These are phyloP conservation scores for Paracentrotus lividus DNA, from an alignment of 53 echinoderm and acorn worm species.

Conservation along the genomic window DNA sequence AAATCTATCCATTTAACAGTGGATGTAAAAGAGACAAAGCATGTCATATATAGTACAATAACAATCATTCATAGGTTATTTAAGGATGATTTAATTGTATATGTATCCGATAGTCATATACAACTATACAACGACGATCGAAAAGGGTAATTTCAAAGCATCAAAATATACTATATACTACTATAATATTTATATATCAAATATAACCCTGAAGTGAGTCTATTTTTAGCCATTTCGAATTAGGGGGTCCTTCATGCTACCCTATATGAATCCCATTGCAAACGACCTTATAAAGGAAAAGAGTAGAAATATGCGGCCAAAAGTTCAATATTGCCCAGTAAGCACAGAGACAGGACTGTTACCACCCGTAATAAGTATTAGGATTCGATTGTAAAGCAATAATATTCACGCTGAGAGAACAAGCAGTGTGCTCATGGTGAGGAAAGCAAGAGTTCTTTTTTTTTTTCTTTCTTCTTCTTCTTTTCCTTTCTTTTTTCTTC, in stretches of 20 bases:
- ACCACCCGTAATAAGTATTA: slow-evolving; percentile 49
- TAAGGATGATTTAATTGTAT: too few species aligned
- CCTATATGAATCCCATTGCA: not conserved
- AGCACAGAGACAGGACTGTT: slow-evolving; percentile 40
- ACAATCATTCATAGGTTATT: too few species aligned
- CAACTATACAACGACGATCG: too few species aligned
- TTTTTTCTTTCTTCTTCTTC: not conserved
- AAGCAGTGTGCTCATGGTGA: slow-evolving; percentile 8
- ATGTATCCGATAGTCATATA: too few species aligned
- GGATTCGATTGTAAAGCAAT: slow-evolving; percentile 61
- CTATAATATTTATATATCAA: too few species aligned
- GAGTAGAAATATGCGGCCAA: slow-evolving; percentile 6
- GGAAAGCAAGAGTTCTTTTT: not conserved
- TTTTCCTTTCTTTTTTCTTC: too few species aligned
- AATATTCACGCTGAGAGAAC: slow-evolving; percentile 48
- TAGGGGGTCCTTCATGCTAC: not conserved
- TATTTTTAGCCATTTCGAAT: slow-evolving; percentile 7
- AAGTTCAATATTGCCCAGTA: slow-evolving; percentile 54
- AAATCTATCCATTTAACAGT: too few species aligned
- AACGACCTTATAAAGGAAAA: not conserved
- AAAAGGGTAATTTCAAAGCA: too few species aligned
- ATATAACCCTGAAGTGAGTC: not conserved
- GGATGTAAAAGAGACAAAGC: too few species aligned
- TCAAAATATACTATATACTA: not conserved
- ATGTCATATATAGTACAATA: too few species aligned